These are phyloP conservation scores for Crax fasciolata DNA, from an alignment of 2,797 vertebrate genomes.

Conservation along the genomic window DNA sequence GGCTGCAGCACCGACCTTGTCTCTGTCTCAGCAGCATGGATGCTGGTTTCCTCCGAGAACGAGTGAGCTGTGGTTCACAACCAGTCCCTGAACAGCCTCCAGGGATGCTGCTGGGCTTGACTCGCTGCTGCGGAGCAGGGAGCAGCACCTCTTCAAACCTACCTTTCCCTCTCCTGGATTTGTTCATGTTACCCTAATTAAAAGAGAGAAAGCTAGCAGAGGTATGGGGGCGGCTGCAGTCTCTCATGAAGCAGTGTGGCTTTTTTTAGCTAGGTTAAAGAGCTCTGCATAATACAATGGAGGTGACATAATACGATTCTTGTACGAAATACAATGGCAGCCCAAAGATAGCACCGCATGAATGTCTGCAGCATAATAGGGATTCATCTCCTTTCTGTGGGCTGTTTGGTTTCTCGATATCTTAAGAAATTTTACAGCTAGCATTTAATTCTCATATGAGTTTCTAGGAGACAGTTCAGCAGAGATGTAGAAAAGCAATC, in stretches of 20 bases:
- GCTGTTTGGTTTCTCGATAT: background rate
- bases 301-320: background rate
- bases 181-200: constrained; percentile 23
- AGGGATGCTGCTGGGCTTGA: background rate
- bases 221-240: constrained; percentile 1
- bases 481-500: background rate
- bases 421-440: background rate
- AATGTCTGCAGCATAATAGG: background rate
- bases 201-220: background rate
- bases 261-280: background rate
- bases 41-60: background rate
- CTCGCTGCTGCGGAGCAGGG: background rate
- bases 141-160: background rate
- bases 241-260: background rate
- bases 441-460: background rate
- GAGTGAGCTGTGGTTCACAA: background rate
- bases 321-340: background rate
- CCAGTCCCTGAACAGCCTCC: background rate
- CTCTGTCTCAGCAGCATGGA: background rate
- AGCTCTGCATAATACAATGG: background rate
- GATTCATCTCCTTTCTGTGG: background rate
- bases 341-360: background rate
- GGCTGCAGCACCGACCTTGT: background rate
- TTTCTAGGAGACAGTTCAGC: background rate
- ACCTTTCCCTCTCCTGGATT: background rate